Evolutionary conservation across 2,113 vertebrate genomes (phyloP).

Genomic region (Hypocryptadius cinnamomeus): DNA sequence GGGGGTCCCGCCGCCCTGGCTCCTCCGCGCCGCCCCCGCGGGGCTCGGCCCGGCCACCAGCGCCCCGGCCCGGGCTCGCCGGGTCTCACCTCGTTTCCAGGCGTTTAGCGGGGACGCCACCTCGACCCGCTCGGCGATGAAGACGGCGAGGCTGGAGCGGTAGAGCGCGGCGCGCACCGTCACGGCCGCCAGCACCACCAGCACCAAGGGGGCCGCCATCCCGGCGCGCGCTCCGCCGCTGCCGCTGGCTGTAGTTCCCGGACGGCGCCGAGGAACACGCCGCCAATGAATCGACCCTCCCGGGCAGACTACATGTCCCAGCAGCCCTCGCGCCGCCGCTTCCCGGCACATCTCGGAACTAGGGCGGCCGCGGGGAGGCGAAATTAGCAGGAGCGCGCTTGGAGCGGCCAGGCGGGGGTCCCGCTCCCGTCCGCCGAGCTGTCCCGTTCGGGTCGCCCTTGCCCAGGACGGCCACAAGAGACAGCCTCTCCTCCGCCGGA

Average conservation of each 20-base stretch:
- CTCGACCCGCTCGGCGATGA: slow-evolving; percentile 90
- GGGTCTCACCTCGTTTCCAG: slow-evolving; percentile 90
- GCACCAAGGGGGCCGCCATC: slow-evolving; percentile 92
- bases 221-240: slow-evolving; percentile 55
- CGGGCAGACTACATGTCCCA: slow-evolving; percentile 40
- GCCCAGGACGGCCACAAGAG: not conserved
- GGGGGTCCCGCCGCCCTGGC: not conserved
- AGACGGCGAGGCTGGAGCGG: slow-evolving; percentile 79
- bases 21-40: not conserved
- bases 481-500: not conserved
- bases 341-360: not conserved
- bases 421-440: not conserved
- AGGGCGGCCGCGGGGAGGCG: not conserved
- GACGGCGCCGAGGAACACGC: not conserved
- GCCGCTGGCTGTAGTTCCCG: slow-evolving; percentile 25
- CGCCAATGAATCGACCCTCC: not conserved
- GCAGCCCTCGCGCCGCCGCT: accelerated
- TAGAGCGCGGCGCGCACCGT: slow-evolving; percentile 85
- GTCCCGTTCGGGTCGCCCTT: not conserved
- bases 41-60: not conserved
- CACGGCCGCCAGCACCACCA: slow-evolving; percentile 84
- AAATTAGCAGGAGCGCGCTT: not conserved
- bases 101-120: slow-evolving; percentile 89
- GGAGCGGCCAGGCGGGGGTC: accelerated
- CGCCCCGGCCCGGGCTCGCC: not conserved